Base-by-base conservation (phyloP, 1,140 invertebrate species). In the Cydia amplana region DNA sequence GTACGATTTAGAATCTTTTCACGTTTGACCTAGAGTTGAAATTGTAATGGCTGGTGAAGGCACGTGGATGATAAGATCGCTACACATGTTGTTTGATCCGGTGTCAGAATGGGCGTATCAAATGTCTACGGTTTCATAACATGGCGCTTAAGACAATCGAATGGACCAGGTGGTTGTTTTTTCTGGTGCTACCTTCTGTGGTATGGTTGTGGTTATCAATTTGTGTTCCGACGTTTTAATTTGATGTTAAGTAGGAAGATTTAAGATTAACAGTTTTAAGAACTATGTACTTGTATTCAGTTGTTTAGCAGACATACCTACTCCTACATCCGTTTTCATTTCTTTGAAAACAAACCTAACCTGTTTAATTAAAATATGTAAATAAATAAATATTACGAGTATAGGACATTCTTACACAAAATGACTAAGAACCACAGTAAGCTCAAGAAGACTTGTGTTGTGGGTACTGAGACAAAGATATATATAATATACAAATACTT, bases 31-130 rank as follows among this genome's bases (percentile, higher is more conserved):
- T 83, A 82, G 72, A 76, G 74, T 80, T 51, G 74, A 72, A 74
- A 78, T 79, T 80, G 2, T 14, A 28, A 51, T 79, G 72, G 14
- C 7, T 23, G 7, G 9, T 1, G 28, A 73, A 83, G 80, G 80
- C 86, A 87, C 86, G 87, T 90, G 88, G 75, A 82, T 85, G 87
- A 89, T 90, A 83, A 74, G 80, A 89, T 91, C 89, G 51, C 72
- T 83, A 75, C 89, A 91, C 88, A 91, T 91, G 91, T 79, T 91
- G 84, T 91, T 90, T 91, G 88, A 90, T 91, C 88, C 87, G 89
- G 85, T 80, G 80, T 89, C 5, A 18, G 16, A 51, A 85, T 92
- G 89, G 88, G 87, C 87, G 89, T 90, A 92, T 92, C 87, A 78
- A 81, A 88, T 92, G 86, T 87, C 89, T 85, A 81, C 67, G 81